Conservation (phyloP, 1,140 invertebrate species). For the Reticulitermes speratus region DNA sequence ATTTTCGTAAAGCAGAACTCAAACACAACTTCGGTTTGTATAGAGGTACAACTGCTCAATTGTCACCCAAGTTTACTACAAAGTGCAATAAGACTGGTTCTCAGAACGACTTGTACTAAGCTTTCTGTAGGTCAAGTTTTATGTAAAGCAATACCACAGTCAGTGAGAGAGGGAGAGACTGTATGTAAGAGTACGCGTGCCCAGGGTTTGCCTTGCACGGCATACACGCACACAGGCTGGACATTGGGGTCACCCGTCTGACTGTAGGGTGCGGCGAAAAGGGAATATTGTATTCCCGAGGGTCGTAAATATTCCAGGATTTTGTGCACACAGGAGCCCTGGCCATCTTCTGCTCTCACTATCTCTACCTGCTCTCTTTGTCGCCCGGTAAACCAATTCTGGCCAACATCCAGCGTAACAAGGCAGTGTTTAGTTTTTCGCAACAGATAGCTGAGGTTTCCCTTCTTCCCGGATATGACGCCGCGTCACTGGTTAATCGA, state of each 20-base stretch:
- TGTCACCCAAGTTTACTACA: neutral
- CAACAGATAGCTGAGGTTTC: too few species aligned
- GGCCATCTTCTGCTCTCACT: neutral
- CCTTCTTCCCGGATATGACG: too few species aligned
- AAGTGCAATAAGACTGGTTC: neutral
- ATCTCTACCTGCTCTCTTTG: neutral
- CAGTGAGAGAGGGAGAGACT: neutral
- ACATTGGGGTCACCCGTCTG: neutral
- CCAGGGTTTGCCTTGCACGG: neutral
- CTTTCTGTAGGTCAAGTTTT: neutral
- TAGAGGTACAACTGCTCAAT: too few species aligned
- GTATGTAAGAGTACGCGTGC: neutral
- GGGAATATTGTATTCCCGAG: neutral
- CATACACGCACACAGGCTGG: neutral
- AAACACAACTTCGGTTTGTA: too few species aligned
- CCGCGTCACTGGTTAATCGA: too few species aligned
- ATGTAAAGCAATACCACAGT: neutral
- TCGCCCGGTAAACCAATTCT: neutral
- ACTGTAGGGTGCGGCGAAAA: neutral
- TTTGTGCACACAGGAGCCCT: neutral
- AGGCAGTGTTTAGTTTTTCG: too few species aligned
- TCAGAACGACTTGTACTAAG: neutral
- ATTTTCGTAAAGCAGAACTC: too few species aligned
- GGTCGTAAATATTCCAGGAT: slow-evolving; percentile 10
- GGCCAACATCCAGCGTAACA: neutral